A percentile compares a stretch with the other conserved stretches of the same genome.
These are phyloP conservation scores for Clarias batrachus DNA, from an alignment of 2,113 vertebrate species.

Conservation along the genomic window DNA sequence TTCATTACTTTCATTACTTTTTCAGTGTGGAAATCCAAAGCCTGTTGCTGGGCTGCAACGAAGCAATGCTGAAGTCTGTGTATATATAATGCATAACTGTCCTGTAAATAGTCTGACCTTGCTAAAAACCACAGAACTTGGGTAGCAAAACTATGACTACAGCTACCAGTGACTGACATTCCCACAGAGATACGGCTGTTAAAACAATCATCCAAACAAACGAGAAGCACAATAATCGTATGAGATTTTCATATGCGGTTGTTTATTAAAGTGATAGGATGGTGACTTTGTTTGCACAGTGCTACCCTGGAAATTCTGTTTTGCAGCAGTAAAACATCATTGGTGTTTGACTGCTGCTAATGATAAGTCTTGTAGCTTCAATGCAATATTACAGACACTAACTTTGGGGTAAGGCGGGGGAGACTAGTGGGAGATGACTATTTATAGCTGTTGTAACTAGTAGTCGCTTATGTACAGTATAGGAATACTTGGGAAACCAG, in stretches of 20 bases:
- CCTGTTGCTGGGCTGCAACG: slow-evolving; percentile 17
- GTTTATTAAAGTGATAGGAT: not conserved
- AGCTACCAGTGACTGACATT: not conserved
- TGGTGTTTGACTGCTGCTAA: not conserved
- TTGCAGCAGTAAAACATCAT: too few relatives aligned
- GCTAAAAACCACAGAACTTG: slow-evolving; percentile 30
- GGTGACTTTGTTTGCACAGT: not conserved
- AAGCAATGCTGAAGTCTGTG: not conserved
- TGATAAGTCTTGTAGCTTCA: not conserved
- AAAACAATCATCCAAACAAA: slow-evolving; percentile 14
- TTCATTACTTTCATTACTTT: not conserved
- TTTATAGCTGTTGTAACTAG: not conserved
- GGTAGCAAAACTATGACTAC: not conserved
- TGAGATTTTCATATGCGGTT: not conserved
- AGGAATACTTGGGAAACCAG: too few relatives aligned
- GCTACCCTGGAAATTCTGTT: not conserved
- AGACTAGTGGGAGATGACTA: not conserved
- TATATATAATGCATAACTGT: slow-evolving; percentile 31
- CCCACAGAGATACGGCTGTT: slow-evolving; percentile 17
- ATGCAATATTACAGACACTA: not conserved
- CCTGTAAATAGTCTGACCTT: slow-evolving; percentile 17
- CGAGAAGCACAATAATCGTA: not conserved
- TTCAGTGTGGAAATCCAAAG: not conserved
- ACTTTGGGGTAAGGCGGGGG: not conserved
- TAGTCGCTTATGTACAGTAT: not conserved